Base-by-base conservation (phyloP, 37 sponge, comb jelly and placozoan genomes). In the Lycopodina hypogea region DNA sequence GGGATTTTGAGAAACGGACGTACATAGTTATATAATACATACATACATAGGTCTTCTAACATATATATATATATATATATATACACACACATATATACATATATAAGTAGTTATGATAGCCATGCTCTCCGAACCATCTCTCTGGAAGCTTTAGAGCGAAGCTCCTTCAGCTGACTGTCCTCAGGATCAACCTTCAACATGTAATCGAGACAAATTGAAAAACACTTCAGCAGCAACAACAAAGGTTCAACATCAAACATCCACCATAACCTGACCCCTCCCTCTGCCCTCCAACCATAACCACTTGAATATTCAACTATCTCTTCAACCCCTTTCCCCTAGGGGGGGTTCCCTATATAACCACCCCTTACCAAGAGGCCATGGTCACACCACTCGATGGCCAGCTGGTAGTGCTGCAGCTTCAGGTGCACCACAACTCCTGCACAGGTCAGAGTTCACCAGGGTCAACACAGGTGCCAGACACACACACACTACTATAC, bases 371-470 rank as follows among this genome's bases (percentile, higher is more conserved):
- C 81, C 58, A 28, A 0, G 30, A 93, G 56, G 19, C 88, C 95
- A n/a, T 80, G 65, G 28, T 89, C 88, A 81, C 96, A 93, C 93
- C 93, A 96, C 45, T 83, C 65, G 33, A 93, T 1, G 6, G 83
- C 93, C 36, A 93, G 93, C 0, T 51, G 35, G 36, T 78, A 93
- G 14, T 73, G 62, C 42, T 59, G 53, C 76, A 96, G 59, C 58
- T 81, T 68, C 28, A 81, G 19, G 76, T 80, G 86, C 18, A 75
- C 75, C 37, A 57, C 39, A 19, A 91, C 90, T 22, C 79, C 92
- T 90, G 57, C 22, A n/a, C n/a, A 64, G 32, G 28, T 7, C 4
- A 9, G 6, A 51, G 1, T 33, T 21, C 36, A 65, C 34, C 36
- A 60, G 15, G 64, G 56, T 53, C 56, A 53, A 18, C 14, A 53